Conservation (phyloP, 2,113 vertebrate species). For the Campylorhamphus procurvoides region DNA sequence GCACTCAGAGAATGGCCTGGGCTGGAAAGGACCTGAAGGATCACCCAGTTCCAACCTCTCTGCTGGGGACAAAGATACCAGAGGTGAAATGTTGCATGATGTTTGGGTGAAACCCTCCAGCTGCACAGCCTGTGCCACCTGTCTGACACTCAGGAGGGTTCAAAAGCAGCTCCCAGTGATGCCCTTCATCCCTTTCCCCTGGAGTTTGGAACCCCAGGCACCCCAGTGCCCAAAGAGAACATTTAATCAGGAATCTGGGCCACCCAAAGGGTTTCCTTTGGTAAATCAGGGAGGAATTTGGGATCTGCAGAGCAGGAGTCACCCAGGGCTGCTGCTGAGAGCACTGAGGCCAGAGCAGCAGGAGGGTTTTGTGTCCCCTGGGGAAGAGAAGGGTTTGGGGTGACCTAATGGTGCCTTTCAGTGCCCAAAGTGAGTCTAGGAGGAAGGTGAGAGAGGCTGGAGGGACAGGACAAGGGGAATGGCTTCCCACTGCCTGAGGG, state of each 20-base stretch:
- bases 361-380: not conserved
- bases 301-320: not conserved
- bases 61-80: not conserved
- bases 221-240: not conserved
- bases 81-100: not conserved
- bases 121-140: not conserved
- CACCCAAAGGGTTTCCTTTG: not conserved
- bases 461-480: not conserved
- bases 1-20: not conserved
- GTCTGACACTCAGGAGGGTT: not conserved
- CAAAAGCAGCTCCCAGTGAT: too few relatives aligned
- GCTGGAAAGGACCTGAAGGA: not conserved
- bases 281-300: not conserved
- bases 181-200: too few relatives aligned
- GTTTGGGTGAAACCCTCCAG: too few relatives aligned
- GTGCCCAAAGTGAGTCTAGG: not conserved
- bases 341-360: not conserved
- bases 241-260: not conserved
- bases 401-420: not conserved
- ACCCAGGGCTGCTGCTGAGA: not conserved
- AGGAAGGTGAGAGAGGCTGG: not conserved
- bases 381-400: not conserved
- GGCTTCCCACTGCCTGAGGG: not conserved
- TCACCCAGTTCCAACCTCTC: not conserved
- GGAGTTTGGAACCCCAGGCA: fast-evolving